phyloP scores from a whole-genome alignment of 2,797 vertebrate species.

The Chrysocyon brachyurus region DNA sequence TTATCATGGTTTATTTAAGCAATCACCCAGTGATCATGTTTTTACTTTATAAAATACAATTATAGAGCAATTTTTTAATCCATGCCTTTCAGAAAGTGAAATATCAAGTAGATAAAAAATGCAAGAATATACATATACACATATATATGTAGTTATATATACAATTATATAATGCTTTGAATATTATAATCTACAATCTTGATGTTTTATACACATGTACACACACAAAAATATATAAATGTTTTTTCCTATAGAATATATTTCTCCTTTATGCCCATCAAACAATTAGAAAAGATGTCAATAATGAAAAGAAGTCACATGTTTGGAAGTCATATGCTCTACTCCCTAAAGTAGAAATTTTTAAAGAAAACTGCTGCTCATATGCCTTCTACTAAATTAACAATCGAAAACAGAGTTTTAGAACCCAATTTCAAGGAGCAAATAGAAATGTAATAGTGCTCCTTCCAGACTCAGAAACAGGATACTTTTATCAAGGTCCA shows the following conservation, averaged over 20 bases:
- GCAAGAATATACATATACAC: background rate
- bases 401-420: background rate
- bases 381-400: background rate
- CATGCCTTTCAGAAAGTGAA: background rate
- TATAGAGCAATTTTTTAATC: background rate
- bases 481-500: background rate
- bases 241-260: background rate
- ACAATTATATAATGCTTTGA: background rate
- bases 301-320: background rate
- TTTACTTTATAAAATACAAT: background rate
- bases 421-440: background rate
- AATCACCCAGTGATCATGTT: background rate
- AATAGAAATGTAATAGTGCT: background rate
- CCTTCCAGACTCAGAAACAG: background rate
- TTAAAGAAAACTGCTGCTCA: background rate
- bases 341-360: background rate
- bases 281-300: background rate
- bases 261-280: background rate
- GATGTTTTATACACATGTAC: background rate
- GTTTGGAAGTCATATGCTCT: background rate
- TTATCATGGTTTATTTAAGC: background rate
- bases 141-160: background rate
- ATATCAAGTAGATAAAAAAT: background rate
- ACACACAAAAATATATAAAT: background rate
- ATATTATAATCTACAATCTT: background rate